Conservation (phyloP, 1,140 invertebrate species). For the Sinella curviseta region DNA sequence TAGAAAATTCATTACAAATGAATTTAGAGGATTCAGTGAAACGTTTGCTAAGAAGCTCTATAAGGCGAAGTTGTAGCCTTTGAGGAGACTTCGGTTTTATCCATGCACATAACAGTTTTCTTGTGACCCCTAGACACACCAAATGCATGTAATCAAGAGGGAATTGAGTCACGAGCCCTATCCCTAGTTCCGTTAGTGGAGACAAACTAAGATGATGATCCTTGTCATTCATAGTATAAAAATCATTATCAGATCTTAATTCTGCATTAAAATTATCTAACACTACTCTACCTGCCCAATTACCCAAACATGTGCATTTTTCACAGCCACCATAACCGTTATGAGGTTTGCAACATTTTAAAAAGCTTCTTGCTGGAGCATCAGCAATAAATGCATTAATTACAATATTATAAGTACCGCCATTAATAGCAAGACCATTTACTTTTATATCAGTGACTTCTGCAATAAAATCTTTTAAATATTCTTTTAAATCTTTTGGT, state of each 20-base stretch:
- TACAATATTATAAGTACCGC: background rate
- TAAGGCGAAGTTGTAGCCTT: background rate
- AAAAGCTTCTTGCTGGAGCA: conserved; percentile 19
- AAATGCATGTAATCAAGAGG: conserved; percentile 18
- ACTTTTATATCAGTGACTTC: background rate
- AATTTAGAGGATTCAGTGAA: background rate
- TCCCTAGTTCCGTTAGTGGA: background rate
- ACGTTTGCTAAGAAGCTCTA: background rate
- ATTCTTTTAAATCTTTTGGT: background rate
- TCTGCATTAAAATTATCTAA: background rate
- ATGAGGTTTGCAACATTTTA: conserved; percentile 20
- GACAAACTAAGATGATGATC: conserved; percentile 14
- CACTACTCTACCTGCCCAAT: background rate
- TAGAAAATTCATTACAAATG: conserved; percentile 23
- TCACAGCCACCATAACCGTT: conserved; percentile 17
- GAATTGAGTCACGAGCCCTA: conserved; percentile 13
- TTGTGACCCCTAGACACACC: conserved; percentile 1
- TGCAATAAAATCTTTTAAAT: background rate
- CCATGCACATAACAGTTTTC: background rate
- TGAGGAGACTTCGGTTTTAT: background rate
- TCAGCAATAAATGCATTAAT: conserved; percentile 24
- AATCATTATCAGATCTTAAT: background rate
- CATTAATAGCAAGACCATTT: background rate
- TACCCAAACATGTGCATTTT: conserved; percentile 18
- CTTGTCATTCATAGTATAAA: background rate